These are phyloP conservation scores for Diplolepis rosae DNA, from an alignment of 2,888 invertebrate genomes.

Conservation along the genomic window DNA sequence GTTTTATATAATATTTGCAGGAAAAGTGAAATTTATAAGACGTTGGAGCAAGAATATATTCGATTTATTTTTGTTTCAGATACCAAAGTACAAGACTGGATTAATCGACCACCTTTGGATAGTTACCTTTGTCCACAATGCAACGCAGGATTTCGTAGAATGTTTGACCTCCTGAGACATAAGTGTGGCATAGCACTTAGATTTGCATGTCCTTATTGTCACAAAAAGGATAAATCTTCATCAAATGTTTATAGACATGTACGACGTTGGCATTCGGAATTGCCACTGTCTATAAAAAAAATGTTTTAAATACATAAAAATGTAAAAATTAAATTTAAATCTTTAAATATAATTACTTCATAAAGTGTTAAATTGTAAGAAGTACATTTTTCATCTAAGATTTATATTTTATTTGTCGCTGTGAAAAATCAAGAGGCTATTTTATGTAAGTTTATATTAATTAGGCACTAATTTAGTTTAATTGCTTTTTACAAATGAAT, in stretches of 20 bases:
- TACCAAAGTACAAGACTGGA: slow-evolving; percentile 23
- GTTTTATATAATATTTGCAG: slow-evolving; percentile 5
- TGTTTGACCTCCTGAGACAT: slow-evolving; percentile 70
- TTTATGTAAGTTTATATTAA: background rate
- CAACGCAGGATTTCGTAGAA: slow-evolving; percentile 66
- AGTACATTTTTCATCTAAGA: background rate
- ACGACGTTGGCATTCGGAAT: slow-evolving; percentile 69
- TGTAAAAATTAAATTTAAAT: background rate
- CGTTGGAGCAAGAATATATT: slow-evolving; percentile 19
- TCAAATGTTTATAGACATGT: slow-evolving; percentile 71
- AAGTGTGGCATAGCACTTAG: slow-evolving; percentile 72
- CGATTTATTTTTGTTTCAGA: slow-evolving; percentile 20
- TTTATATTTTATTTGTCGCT: background rate
- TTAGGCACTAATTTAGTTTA: background rate
- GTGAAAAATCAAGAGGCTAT: background rate
- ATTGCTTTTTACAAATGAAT: background rate
- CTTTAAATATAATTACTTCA: background rate
- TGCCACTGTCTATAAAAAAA: slow-evolving; percentile 64
- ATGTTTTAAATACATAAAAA: slow-evolving; percentile 56
- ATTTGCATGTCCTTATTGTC: slow-evolving; percentile 73
- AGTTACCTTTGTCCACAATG: slow-evolving; percentile 67
- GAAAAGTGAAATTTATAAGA: background rate
- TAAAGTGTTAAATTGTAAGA: background rate
- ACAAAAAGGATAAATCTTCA: slow-evolving; percentile 71
- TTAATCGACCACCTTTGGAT: slow-evolving; percentile 37